Evolutionary conservation across 2,888 invertebrate genomes (phyloP).

Genomic region (Anorthoa munda): DNA sequence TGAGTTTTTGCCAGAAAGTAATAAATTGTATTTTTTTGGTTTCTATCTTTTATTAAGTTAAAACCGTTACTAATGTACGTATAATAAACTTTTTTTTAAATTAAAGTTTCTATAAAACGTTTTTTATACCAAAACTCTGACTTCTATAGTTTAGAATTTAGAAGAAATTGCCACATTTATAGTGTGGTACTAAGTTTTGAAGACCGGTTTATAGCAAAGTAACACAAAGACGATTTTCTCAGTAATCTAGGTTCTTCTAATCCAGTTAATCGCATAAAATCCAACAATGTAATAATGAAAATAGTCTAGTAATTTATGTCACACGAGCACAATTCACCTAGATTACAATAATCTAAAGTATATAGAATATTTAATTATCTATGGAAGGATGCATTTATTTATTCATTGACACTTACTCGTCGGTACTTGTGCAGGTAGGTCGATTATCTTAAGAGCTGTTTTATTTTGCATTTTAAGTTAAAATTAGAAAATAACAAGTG

Average conservation of each 20-base stretch:
- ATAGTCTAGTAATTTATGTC: neutral
- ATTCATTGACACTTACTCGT: neutral
- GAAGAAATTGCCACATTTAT: too few species aligned
- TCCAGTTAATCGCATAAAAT: neutral
- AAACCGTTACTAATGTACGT: too few species aligned
- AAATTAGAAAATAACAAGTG: neutral
- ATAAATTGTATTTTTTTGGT: too few species aligned
- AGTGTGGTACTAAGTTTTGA: neutral
- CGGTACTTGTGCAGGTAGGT: neutral
- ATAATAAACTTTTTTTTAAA: too few species aligned
- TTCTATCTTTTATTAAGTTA: too few species aligned
- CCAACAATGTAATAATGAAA: neutral
- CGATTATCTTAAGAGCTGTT: neutral
- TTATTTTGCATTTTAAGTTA: neutral
- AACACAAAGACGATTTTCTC: neutral
- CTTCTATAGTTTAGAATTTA: too few species aligned
- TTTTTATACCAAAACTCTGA: too few species aligned
- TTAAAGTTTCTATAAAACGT: too few species aligned
- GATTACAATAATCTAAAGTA: constrained; percentile 18
- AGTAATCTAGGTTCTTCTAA: neutral
- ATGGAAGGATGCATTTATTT: constrained; percentile 4
- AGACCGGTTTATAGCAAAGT: neutral
- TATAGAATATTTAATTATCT: neutral
- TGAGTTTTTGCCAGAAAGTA: too few species aligned
- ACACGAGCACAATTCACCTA: neutral